Evolutionary conservation across 2,797 vertebrate species (phyloP), one percentile per base, ranked within the genome.

Genomic region (Sebastes reedi): DNA sequence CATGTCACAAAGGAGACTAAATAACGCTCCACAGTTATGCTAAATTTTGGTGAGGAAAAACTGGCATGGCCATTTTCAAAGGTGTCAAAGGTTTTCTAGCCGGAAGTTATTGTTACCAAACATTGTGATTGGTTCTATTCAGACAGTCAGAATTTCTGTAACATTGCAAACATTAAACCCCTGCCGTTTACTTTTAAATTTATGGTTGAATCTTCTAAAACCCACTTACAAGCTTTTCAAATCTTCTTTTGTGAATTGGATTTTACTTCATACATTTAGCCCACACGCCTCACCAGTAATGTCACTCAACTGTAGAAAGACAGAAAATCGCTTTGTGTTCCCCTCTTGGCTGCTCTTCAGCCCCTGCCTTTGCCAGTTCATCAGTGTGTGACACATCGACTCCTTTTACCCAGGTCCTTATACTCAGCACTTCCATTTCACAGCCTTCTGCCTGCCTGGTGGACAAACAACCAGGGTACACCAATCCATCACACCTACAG

Each of bases 401-500:
- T 71, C 39, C 55, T 83, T 39, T 52, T 39, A 46, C 32, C 18
- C 9, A 22, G 20, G 27, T 71, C 39, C 8, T 71, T 52, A 14
- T 50, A 64, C 13, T 8, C n/a, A 61, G 46, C 73, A 71, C 78
- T 82, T 84, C 9, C 25, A 71, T 87, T 87, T 90, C 81, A 86
- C 70, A 78, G 78, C 18, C 42, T 66, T 65, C 80, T 50, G 72
- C 74, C 61, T 67, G 22, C 25, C 24, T 69, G 52, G n/a, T 72
- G 3, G 55, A 83, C 52, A 79, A 72, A 79, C 60, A 79, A 54
- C 50, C 25, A 20, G 50, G 34, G 24, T 39, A 20, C 29, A 58
- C 52, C 27, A 60, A 54, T 85, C 79, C 65, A 79, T 88, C 62
- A 87, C 36, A 54, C 68, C 58, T 29, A 32, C 54, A 8, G 30